These are phyloP conservation scores for Eupristina koningsbergeri DNA, from an alignment of 1,140 invertebrate species.

Conservation along the genomic window DNA sequence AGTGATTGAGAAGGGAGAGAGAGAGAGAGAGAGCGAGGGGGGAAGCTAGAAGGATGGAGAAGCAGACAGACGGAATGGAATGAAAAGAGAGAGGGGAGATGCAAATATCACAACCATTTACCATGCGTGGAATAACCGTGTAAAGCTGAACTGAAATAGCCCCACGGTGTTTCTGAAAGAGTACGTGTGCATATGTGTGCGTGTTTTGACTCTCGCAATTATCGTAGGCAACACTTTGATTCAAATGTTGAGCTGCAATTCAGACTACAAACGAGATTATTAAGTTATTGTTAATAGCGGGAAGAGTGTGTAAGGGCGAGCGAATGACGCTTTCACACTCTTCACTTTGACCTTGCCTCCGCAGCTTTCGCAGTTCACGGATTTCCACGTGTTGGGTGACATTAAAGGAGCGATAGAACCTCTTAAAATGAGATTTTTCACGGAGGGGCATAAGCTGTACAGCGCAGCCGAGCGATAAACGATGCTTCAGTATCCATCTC, in stretches of 20 bases:
- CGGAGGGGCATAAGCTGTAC: not conserved
- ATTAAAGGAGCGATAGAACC: constrained; percentile 17
- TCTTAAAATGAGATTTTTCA: constrained; percentile 47
- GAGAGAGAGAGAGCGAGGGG: not conserved
- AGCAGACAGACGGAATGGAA: too few relatives aligned
- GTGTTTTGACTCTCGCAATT: not conserved
- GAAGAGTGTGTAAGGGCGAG: not conserved
- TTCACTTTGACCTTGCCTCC: not conserved
- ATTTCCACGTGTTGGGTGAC: not conserved
- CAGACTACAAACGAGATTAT: not conserved
- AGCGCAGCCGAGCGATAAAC: constrained; percentile 46
- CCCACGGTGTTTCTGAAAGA: constrained; percentile 5
- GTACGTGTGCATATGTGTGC: not conserved
- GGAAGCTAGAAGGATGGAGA: not conserved
- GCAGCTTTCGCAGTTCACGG: not conserved
- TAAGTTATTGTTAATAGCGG: not conserved
- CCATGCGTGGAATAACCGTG: not conserved
- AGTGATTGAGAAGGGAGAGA: not conserved
- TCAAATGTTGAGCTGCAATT: not conserved
- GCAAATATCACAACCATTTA: constrained; percentile 39
- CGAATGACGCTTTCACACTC: not conserved
- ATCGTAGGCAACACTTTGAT: not conserved
- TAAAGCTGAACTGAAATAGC: constrained; percentile 25
- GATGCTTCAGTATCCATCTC: constrained; percentile 49
- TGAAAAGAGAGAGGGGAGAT: not conserved